Conservation (phyloP, 2,888 invertebrate species). For the Hydraecia micacea region DNA sequence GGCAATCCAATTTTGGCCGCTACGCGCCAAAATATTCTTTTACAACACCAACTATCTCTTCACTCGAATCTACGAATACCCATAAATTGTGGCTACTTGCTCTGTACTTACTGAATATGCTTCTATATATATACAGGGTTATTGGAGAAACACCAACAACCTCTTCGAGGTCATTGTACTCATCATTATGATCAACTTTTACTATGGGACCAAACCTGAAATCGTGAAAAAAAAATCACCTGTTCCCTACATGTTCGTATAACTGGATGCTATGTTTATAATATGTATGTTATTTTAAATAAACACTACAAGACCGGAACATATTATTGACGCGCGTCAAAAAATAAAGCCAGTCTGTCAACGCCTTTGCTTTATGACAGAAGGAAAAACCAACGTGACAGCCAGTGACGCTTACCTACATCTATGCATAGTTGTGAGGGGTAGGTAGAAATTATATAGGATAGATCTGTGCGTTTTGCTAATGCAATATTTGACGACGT, state of each 20-base stretch:
- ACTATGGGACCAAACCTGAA: no score
- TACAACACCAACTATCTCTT: background rate
- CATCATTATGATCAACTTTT: no score
- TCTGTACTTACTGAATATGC: no score
- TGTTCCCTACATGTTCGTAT: no score
- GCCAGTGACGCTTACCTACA: background rate
- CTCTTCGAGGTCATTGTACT: no score
- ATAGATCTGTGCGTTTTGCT: background rate
- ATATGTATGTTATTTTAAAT: no score
- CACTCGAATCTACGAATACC: background rate
- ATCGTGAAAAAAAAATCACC: no score
- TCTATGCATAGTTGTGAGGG: background rate
- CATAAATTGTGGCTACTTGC: background rate
- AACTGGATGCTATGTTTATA: no score
- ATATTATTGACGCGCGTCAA: constrained; percentile 2
- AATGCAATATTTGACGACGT: constrained; percentile 18
- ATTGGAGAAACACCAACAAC: no score
- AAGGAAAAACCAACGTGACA: background rate
- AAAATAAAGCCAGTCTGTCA: background rate
- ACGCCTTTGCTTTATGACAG: background rate
- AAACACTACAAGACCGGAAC: no score
- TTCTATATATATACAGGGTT: no score
- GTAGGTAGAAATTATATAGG: background rate
- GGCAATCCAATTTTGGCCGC: background rate
- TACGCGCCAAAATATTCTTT: background rate